These are phyloP conservation scores for Adela reaumurella DNA, from an alignment of 2,888 invertebrate genomes.

Conservation along the genomic window DNA sequence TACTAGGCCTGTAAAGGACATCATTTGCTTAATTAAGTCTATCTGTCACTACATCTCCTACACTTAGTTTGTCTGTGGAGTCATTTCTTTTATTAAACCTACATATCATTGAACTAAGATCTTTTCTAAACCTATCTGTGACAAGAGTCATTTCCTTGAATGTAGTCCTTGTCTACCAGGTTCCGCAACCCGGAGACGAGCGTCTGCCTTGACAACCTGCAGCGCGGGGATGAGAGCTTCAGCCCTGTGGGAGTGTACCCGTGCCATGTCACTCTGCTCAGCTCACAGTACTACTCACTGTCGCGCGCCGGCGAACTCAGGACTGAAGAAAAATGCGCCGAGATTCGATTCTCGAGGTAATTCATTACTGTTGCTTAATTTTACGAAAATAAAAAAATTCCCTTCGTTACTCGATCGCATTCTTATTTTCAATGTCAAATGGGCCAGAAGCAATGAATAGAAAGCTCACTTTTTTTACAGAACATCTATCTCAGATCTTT, in stretches of 20 bases:
- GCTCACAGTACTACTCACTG: conserved; percentile 73
- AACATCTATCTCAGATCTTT: no score
- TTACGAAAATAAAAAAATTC: no score
- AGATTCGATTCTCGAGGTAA: conserved; percentile 42
- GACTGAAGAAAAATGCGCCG: conserved; percentile 75
- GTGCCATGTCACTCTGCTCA: conserved; percentile 64
- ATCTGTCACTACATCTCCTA: no score
- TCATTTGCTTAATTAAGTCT: no score
- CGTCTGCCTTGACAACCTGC: conserved; percentile 77
- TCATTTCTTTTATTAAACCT: conserved; percentile 10
- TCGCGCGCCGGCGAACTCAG: conserved; percentile 68
- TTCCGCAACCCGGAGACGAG: conserved; percentile 53
- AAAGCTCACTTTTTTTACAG: no score
- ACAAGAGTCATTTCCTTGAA: background rate
- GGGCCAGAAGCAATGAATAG: no score
- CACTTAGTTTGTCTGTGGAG: background rate
- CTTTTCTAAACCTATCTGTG: conserved; percentile 12
- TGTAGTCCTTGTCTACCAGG: no score
- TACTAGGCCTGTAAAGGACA: no score
- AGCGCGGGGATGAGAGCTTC: conserved; percentile 62
- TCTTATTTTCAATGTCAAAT: no score
- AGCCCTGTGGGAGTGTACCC: conserved; percentile 72
- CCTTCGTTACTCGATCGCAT: no score
- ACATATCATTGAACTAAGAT: conserved; percentile 13
- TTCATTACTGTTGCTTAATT: no score